Percentiles rank a stretch among this genome's conserved stretches.
phyloP scores from a whole-genome alignment of 2,797 vertebrate genomes.

The Setipinna tenuifilis region DNA sequence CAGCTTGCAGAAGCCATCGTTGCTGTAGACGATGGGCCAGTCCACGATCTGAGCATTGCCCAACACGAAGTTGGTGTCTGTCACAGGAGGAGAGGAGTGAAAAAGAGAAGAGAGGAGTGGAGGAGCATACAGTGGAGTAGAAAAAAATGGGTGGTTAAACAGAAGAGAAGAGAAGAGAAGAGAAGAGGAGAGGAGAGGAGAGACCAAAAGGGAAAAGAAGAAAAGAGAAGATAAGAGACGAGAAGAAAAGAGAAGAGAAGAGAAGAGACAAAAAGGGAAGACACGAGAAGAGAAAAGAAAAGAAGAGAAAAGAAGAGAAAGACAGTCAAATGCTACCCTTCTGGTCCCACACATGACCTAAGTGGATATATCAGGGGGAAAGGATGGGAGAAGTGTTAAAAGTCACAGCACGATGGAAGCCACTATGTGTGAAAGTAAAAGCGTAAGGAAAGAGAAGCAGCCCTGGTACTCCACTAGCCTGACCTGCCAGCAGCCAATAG shows the following conservation, averaged over 20 bases:
- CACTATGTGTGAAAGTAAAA: constrained; percentile 33
- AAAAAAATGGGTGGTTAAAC: neutral
- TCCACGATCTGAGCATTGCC: constrained; percentile 99
- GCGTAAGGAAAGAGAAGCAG: constrained; percentile 4
- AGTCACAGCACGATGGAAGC: constrained; percentile 35
- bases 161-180: constrained; percentile 31
- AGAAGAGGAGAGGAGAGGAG: constrained; percentile 27
- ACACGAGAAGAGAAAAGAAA: neutral
- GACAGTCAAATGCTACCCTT: neutral
- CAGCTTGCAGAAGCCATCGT: constrained; percentile 98
- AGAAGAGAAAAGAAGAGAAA: neutral
- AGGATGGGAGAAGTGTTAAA: constrained; percentile 19
- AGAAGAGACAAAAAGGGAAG: neutral
- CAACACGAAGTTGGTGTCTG: constrained; percentile 99
- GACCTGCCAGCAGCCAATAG: neutral
- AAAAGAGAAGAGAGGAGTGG: neutral
- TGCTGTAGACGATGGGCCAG: constrained; percentile 99
- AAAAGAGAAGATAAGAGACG: neutral
- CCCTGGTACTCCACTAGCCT: neutral
- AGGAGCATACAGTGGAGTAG: neutral
- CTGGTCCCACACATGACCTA: neutral
- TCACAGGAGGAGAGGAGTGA: constrained; percentile 60
- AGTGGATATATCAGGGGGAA: neutral
- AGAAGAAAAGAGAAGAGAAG: neutral
- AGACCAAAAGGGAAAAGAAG: constrained; percentile 8